Percentiles rank a stretch among this genome's conserved stretches.
Conservation (phyloP, 2,113 vertebrate species). For the Lathamus discolor region DNA sequence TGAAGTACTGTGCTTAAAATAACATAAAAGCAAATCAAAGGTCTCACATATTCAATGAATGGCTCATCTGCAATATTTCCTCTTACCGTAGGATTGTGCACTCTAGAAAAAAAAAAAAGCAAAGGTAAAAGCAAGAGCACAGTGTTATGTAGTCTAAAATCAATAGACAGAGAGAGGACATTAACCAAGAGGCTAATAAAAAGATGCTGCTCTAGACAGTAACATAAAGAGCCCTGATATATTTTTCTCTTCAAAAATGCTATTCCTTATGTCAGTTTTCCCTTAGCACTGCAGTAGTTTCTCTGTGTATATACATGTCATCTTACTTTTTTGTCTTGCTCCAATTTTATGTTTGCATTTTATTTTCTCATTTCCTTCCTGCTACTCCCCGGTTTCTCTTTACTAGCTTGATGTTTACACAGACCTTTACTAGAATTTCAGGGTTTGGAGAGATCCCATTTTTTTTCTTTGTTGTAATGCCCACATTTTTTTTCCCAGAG, state of each 20-base stretch:
- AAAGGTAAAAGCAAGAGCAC: slow-evolving; percentile 52
- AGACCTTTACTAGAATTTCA: slow-evolving; percentile 73
- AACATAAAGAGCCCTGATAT: slow-evolving; percentile 63
- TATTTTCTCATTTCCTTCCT: slow-evolving; percentile 79
- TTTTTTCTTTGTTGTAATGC: slow-evolving; percentile 68
- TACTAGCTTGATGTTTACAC: slow-evolving; percentile 73
- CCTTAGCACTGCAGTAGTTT: slow-evolving; percentile 29
- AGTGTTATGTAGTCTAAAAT: slow-evolving; percentile 58
- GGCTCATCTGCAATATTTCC: neutral
- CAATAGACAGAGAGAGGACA: slow-evolving; percentile 52
- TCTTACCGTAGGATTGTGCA: slow-evolving; percentile 1
- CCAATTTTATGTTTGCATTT: slow-evolving; percentile 80
- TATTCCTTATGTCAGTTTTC: slow-evolving; percentile 46
- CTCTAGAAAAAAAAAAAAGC: neutral
- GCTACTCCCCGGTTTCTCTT: slow-evolving; percentile 75
- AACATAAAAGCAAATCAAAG: slow-evolving; percentile 42
- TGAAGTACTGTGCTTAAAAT: slow-evolving; percentile 21
- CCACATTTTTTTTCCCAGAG: slow-evolving; percentile 57
- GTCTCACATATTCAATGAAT: neutral
- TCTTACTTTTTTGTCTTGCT: slow-evolving; percentile 71
- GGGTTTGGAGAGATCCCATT: slow-evolving; percentile 65
- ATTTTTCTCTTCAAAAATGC: slow-evolving; percentile 54
- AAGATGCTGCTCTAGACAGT: slow-evolving; percentile 58
- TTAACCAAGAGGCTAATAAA: slow-evolving; percentile 75
- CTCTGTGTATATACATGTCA: slow-evolving; percentile 46